phyloP scores from a whole-genome alignment of 2,797 vertebrate species.

The Lacerta agilis region DNA sequence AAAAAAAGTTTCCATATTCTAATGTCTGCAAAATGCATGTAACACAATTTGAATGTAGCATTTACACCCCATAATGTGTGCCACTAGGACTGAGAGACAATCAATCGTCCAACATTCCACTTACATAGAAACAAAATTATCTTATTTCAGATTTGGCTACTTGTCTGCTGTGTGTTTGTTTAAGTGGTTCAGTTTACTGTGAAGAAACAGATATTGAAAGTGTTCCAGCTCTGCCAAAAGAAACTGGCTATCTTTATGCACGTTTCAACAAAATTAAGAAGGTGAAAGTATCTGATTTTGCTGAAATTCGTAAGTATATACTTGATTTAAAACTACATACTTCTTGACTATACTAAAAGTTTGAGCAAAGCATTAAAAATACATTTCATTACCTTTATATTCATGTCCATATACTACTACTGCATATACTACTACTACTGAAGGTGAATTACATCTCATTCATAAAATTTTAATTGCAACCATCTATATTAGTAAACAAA shows the following conservation, averaged over 20 bases:
- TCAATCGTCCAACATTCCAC: background rate
- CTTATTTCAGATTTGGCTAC: conserved; percentile 90
- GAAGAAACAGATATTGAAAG: conserved; percentile 92
- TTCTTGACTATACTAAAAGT: background rate
- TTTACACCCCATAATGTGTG: background rate
- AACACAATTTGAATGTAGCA: background rate
- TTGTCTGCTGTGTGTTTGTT: conserved; percentile 93
- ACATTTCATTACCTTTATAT: background rate
- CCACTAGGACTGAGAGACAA: background rate
- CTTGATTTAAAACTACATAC: background rate
- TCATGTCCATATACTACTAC: background rate
- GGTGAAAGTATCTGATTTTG: conserved; percentile 89
- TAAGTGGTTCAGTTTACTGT: conserved; percentile 97
- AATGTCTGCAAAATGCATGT: background rate
- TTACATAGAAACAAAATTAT: background rate
- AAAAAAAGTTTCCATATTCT: background rate
- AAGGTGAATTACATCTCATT: no score
- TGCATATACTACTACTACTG: no score
- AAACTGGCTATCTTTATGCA: conserved; percentile 94
- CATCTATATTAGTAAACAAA: no score
- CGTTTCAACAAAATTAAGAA: conserved; percentile 96
- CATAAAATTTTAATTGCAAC: no score
- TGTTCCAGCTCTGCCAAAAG: conserved; percentile 92
- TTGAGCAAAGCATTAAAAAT: background rate
- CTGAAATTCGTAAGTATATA: conserved; percentile 87